A percentile compares a stretch with the other conserved stretches of the same genome.
These are phyloP conservation scores for Lithobates sylvaticus DNA, from an alignment of 2,797 vertebrate species.

Conservation along the genomic window DNA sequence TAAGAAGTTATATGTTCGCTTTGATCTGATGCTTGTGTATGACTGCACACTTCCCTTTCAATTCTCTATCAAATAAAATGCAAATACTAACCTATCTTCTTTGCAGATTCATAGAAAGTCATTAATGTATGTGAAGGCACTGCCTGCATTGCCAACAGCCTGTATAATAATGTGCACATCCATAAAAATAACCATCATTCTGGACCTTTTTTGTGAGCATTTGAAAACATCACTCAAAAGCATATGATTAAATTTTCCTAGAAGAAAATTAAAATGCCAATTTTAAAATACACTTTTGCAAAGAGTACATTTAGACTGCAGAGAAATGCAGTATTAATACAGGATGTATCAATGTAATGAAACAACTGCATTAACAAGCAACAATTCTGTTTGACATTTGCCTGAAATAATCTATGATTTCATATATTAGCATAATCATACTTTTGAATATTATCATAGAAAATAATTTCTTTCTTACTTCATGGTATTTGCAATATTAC, in stretches of 20 bases:
- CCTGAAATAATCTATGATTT: conserved; percentile 29
- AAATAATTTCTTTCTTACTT: not conserved
- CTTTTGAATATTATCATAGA: not conserved
- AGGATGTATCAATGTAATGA: conserved; percentile 40
- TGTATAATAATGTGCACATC: conserved; percentile 20
- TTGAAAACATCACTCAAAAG: conserved; percentile 12
- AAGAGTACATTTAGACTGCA: not conserved
- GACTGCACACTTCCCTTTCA: conserved; percentile 11
- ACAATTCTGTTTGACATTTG: conserved; percentile 40
- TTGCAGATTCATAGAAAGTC: conserved; percentile 10
- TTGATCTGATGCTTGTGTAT: conserved; percentile 14
- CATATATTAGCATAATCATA: conserved; percentile 38
- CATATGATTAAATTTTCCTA: conserved; percentile 18
- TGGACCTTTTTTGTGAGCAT: not conserved
- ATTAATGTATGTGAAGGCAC: not conserved
- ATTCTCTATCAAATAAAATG: conserved; percentile 45
- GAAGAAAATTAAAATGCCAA: not conserved
- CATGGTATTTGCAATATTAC: conserved; percentile 4
- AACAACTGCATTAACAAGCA: conserved; percentile 25
- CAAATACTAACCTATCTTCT: conserved; percentile 23
- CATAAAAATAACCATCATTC: conserved; percentile 10
- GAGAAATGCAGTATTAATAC: conserved; percentile 16
- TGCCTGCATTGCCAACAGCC: conserved; percentile 1
- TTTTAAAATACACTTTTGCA: conserved; percentile 1
- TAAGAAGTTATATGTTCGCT: not conserved